Evolutionary conservation across 2,797 vertebrate genomes (phyloP).

Genomic region (Cossypha heuglini): DNA sequence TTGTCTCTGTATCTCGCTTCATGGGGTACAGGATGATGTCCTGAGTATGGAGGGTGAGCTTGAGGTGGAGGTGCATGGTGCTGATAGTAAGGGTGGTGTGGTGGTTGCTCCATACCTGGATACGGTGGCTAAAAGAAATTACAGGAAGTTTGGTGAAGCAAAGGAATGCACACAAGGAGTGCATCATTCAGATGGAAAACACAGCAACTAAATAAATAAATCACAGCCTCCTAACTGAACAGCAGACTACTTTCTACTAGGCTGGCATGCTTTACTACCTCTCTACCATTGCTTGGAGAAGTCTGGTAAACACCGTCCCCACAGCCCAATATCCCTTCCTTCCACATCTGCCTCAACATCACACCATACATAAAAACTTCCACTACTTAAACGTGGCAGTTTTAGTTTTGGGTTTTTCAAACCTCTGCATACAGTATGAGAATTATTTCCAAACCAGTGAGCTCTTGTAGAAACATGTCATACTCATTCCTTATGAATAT

Average conservation of each 20-base stretch:
- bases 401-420: not conserved
- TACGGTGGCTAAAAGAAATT: slow-evolving; percentile 83
- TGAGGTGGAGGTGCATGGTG: slow-evolving; percentile 92
- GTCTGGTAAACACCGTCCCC: not conserved
- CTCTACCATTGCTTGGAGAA: not conserved
- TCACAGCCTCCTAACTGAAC: not conserved
- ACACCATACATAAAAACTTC: not conserved
- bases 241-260: not conserved
- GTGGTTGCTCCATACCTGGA: slow-evolving; percentile 90
- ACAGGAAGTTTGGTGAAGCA: slow-evolving; percentile 2
- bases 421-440: not conserved
- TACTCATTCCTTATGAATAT: not conserved
- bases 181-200: not conserved
- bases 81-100: slow-evolving; percentile 90
- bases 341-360: not conserved
- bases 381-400: not conserved
- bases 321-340: not conserved
- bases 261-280: not conserved
- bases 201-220: not conserved
- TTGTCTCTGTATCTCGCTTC: slow-evolving; percentile 96
- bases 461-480: not conserved
- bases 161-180: not conserved
- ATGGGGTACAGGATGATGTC: slow-evolving; percentile 87
- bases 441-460: not conserved
- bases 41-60: slow-evolving; percentile 90